Conservation (phyloP, 1,140 invertebrate species). For the Temnothorax nylanderi region DNA sequence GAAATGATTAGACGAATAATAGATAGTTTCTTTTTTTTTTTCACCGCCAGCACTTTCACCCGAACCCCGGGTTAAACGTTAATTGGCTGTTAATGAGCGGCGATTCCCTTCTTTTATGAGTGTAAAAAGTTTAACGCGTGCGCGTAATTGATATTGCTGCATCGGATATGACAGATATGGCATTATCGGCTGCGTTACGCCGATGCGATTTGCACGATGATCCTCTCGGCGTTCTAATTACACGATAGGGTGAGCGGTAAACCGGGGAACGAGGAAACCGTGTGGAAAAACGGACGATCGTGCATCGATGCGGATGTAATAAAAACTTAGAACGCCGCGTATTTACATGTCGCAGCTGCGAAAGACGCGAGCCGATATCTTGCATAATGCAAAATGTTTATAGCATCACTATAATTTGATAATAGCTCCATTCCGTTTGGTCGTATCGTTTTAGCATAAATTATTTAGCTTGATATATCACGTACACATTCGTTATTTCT, state of each 20-base stretch:
- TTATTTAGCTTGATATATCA: neutral
- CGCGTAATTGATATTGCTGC: conserved; percentile 45
- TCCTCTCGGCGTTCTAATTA: conserved; percentile 30
- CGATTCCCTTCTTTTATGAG: neutral
- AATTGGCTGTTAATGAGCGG: conserved; percentile 60
- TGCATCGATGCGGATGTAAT: conserved; percentile 5
- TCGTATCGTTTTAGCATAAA: neutral
- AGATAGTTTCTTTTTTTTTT: conserved; percentile 58
- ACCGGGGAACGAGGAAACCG: conserved; percentile 15
- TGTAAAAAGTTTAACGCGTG: conserved; percentile 43
- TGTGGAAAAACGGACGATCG: conserved; percentile 32
- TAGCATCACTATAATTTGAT: neutral
- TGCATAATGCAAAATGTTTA: neutral
- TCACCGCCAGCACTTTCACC: conserved; percentile 40
- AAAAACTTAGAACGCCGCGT: neutral
- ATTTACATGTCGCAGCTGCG: neutral
- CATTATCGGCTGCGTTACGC: neutral
- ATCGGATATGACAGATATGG: neutral
- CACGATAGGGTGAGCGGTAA: conserved; percentile 13
- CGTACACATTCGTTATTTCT: neutral
- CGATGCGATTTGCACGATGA: conserved; percentile 14
- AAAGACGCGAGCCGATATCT: neutral
- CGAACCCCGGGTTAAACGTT: conserved; percentile 54
- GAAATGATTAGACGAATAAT: conserved; percentile 49
- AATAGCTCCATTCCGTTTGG: neutral